These are phyloP conservation scores for Eretmochelys imbricata DNA, from an alignment of 2,113 vertebrate species.

Conservation along the genomic window DNA sequence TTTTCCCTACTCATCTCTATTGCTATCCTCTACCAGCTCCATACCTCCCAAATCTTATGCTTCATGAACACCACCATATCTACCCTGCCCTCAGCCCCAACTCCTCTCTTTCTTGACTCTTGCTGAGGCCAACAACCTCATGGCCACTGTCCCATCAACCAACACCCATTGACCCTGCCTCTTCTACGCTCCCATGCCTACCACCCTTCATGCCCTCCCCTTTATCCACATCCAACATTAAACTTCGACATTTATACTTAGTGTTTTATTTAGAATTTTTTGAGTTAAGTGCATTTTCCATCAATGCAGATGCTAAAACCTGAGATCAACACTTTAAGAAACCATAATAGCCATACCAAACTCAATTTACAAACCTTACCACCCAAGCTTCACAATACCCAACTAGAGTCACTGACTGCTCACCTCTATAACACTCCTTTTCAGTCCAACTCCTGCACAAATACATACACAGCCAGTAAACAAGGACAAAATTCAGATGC, in stretches of 20 bases:
- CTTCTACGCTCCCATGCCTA: not conserved
- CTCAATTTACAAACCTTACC: constrained; percentile 45
- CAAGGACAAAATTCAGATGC: not conserved
- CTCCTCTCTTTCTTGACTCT: not conserved
- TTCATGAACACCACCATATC: not conserved
- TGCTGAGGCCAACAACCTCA: not conserved
- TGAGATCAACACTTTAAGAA: constrained; percentile 72
- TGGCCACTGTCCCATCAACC: not conserved
- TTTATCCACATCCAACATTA: constrained; percentile 44
- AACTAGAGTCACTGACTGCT: constrained; percentile 22
- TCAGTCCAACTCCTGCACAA: constrained; percentile 11
- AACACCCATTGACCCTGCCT: not conserved
- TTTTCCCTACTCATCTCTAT: not conserved
- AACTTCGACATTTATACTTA: not conserved
- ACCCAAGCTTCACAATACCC: constrained; percentile 52
- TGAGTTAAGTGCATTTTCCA: constrained; percentile 68
- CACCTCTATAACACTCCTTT: constrained; percentile 15
- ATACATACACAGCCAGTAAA: not conserved
- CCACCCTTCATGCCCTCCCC: not conserved
- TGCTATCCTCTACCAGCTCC: not conserved
- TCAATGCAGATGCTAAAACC: constrained; percentile 65
- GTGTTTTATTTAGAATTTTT: constrained; percentile 62
- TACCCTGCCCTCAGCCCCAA: not conserved
- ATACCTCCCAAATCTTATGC: not conserved
- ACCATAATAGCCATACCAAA: constrained; percentile 64